Evolutionary conservation across 2,797 vertebrate species (phyloP), one percentile per base, ranked within the genome.

Genomic region (Urophycis tenuis): DNA sequence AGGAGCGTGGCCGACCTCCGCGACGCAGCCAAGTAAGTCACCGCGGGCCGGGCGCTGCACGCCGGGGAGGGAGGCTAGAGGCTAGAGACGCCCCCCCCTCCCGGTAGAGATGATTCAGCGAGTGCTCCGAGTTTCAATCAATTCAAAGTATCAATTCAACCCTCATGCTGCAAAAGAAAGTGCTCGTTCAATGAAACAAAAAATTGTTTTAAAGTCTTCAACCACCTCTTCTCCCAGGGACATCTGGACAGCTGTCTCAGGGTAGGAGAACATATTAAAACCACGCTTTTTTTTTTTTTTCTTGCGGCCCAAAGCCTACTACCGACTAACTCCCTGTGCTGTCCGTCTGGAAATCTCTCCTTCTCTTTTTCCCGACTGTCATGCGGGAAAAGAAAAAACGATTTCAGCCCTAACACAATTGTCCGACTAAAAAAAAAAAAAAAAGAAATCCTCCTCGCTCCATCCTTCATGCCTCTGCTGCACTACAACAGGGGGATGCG

Each of bases 1-100:
- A 94, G 95, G 85, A 97, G 92, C 74, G 93, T 95, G 71, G 84
- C 86, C 5, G 95, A 97, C 80, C 95, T 99, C 83, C 92, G 92
- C 89, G 92, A 94, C 78, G 96, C 96, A 77, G 95, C 95, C 79
- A 95, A 94, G 97, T 99, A 96, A 89, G 96, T 91, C 1, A 3
- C 2, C 25, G 11, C 9, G 25, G 14, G 60, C 60, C 0, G 14
- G 25, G 60, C 12, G 60, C 3, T 25, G 60, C 60, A 12, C 2
- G 25, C 3, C 3, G 25, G 25, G 14, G 60, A 67, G 69, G 19
- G 29, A 33, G 17, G 22, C 19, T 1, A 33, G n/a, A n/a, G 32
- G 6, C 17, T 71, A 71, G 31, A 15, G 32, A 33, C n/a, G 29
- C 11, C 17, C 30, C 29, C n/a, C n/a, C n/a, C n/a, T n/a, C n/a